Evolutionary conservation across 2,888 invertebrate genomes (phyloP).

Genomic region (Acutogordius australiensis): DNA sequence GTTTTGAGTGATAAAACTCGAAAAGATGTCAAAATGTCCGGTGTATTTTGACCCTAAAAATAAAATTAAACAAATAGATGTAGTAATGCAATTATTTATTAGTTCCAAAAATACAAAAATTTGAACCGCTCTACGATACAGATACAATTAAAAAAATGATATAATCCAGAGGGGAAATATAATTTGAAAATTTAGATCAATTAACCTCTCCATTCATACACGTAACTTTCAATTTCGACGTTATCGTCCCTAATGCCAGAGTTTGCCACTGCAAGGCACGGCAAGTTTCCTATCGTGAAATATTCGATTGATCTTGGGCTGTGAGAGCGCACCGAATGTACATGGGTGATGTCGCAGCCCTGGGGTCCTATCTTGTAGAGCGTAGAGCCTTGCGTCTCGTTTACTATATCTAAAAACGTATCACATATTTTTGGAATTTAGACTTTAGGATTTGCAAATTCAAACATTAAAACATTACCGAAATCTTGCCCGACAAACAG

Average conservation of each 20-base stretch:
- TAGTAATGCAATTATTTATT: too few species aligned
- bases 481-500: constrained; percentile 5
- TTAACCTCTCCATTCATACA: constrained; percentile 3
- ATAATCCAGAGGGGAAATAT: too few species aligned
- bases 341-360: background rate
- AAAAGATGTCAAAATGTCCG: background rate
- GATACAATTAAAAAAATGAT: too few species aligned
- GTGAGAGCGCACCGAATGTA: background rate
- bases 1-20: constrained; percentile 1
- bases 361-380: background rate
- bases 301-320: background rate
- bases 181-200: too few species aligned
- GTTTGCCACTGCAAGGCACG: background rate
- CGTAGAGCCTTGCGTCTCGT: background rate
- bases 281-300: background rate
- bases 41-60: background rate
- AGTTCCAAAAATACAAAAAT: too few species aligned
- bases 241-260: background rate
- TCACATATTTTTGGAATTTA: too few species aligned
- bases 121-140: too few species aligned
- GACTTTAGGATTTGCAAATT: too few species aligned
- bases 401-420: constrained; percentile 3
- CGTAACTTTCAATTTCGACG: constrained; percentile 11
- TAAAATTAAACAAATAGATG: background rate
- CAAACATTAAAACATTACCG: background rate